Evolutionary conservation across 2,888 invertebrate species (phyloP).

Genomic region (Drosophila emarginata): DNA sequence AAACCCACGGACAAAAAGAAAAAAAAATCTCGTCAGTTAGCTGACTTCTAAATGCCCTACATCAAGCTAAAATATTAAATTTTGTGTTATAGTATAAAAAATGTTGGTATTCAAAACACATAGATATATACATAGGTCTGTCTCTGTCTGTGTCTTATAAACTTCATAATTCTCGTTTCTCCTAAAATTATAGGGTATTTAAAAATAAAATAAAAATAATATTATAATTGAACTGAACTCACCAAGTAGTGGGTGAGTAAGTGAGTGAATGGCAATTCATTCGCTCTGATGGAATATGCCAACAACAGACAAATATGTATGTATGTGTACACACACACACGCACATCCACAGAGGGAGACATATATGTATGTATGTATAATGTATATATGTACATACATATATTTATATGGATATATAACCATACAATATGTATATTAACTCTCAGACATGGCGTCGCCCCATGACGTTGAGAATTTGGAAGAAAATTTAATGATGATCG

Average conservation of each 20-base stretch:
- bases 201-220: background rate
- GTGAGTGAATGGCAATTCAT: constrained; percentile 21
- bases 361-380: background rate
- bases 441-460: constrained; percentile 15
- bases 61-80: background rate
- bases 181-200: background rate
- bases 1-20: too few species aligned
- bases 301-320: constrained; percentile 4
- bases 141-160: too few species aligned
- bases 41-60: background rate
- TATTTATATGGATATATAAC: background rate
- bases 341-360: too few species aligned
- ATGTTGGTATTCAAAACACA: too few species aligned
- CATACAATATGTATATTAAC: background rate
- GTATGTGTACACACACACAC: background rate
- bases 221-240: constrained; percentile 3
- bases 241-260: constrained; percentile 2
- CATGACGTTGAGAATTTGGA: constrained; percentile 15
- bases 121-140: too few species aligned
- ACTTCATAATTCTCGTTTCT: background rate
- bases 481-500: constrained; percentile 13
- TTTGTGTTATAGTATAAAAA: too few species aligned
- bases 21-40: background rate
- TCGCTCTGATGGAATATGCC: constrained; percentile 17
- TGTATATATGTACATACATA: background rate